Evolutionary conservation across 2,888 invertebrate species (phyloP), one percentile per base, ranked within the genome.

Genomic region (Phyto melanocephala): DNA sequence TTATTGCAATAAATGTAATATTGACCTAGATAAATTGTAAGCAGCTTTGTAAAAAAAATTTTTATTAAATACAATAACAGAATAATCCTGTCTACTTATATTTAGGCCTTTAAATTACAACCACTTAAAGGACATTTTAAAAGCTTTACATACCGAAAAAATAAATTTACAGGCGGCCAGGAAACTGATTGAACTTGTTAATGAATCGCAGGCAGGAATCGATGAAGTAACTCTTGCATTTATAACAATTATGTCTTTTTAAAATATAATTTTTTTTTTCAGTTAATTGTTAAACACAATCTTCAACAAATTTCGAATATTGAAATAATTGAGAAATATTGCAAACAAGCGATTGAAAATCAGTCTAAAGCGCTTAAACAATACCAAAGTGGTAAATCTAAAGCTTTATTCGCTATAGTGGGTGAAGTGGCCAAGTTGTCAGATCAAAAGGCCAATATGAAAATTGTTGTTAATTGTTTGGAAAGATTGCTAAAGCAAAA

Each of bases 321-420:
- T 81, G 87, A 90, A 7, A 92, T 93, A 88, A 93, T 97, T 80
- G 91, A 90, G 67, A 90, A 92, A 84, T 89, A 94, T 50, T 96
- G 96, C 88, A 86, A 89, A 65, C 90, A 92, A 85, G 92, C 95
- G 0, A 90, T 96, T 35, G 88, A 93, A 13, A 92, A 93, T 81
- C 95, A 96, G 90, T 92, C 93, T 11, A 94, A 95, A 88, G 88
- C 94, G 70, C 95, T 95, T 0, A 91, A 92, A 82, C 92, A 93
- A 85, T 96, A 94, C 87, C 94, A 93, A 88, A 91, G 91, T 10
- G 96, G 96, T 5, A 96, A 96, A 91, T 90, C 89, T 0, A 95
- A 95, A 91, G 93, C 94, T 8, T 93, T 95, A 58, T 93, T 93
- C 86, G 94, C 94, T 35, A 92, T 96, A 80, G 88, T 94, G 80